Evolutionary conservation across 2,113 vertebrate genomes (phyloP).

Genomic region (Scopus umbretta): DNA sequence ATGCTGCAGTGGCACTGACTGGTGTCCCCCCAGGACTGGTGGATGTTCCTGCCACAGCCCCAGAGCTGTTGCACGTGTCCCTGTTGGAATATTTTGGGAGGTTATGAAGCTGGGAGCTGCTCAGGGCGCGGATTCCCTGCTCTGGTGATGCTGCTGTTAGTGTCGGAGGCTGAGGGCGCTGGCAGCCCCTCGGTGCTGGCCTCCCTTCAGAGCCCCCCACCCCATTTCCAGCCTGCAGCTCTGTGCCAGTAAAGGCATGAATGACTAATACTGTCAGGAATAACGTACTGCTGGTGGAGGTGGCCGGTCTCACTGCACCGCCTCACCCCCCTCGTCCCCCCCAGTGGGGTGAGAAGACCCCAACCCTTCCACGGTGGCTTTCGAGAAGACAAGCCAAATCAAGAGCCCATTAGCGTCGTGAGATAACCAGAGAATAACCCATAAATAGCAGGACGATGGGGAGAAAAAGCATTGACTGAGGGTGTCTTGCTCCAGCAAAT

Average conservation of each 20-base stretch:
- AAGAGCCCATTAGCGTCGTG: rapidly evolving
- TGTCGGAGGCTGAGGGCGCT: background rate
- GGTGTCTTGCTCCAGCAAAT: background rate
- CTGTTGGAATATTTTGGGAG: background rate
- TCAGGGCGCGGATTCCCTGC: background rate
- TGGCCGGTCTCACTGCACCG: background rate
- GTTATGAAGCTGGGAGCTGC: background rate
- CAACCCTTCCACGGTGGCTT: background rate
- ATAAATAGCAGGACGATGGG: background rate
- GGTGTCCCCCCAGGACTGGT: background rate
- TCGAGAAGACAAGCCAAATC: background rate
- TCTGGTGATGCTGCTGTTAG: background rate
- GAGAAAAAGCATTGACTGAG: background rate
- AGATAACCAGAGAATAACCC: background rate
- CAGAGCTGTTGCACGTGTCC: rapidly evolving
- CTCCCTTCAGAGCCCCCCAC: background rate
- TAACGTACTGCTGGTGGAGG: background rate
- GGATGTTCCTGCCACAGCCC: background rate
- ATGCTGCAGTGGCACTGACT: rapidly evolving
- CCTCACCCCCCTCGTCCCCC: background rate
- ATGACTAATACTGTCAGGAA: background rate
- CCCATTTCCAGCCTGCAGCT: background rate
- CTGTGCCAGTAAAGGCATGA: background rate
- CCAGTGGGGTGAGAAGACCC: background rate
- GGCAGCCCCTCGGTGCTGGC: background rate